phyloP scores from a whole-genome alignment of 2,888 invertebrate genomes.

The Eucera pruinosa region DNA sequence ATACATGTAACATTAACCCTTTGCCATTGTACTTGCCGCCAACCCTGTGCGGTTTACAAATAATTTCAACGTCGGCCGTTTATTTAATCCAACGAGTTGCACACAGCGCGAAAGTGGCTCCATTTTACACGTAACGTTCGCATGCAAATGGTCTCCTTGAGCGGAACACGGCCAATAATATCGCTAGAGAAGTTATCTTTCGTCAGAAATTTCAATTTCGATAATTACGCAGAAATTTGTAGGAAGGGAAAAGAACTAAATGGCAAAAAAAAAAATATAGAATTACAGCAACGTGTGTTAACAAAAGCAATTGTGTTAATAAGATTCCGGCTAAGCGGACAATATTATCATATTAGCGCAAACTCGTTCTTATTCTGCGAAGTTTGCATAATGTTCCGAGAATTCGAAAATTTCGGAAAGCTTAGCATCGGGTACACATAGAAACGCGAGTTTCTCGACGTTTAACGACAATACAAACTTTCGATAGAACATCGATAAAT shows the following conservation, averaged over 20 bases:
- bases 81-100: neutral
- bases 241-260: no score
- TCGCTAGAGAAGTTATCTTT: neutral
- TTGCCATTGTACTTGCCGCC: neutral
- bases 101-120: no score
- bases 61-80: constrained; percentile 2
- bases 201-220: neutral
- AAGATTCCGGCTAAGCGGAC: constrained; percentile 47
- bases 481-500: neutral
- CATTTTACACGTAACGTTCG: neutral
- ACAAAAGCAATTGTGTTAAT: constrained; percentile 55
- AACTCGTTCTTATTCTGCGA: constrained; percentile 36
- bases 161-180: neutral
- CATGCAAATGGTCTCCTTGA: neutral
- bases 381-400: constrained; percentile 49
- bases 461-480: constrained; percentile 1
- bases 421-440: neutral
- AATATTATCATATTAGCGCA: constrained; percentile 50
- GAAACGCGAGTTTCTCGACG: neutral
- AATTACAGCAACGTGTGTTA: no score
- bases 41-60: neutral
- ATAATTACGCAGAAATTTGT: neutral
- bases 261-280: constrained; percentile 1
- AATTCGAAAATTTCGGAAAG: constrained; percentile 20
- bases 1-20: constrained; percentile 5